Percentiles rank a stretch among this genome's conserved stretches.
These are phyloP conservation scores for Pharmacophagus antenor DNA, from an alignment of 2,888 invertebrate genomes.

Conservation along the genomic window DNA sequence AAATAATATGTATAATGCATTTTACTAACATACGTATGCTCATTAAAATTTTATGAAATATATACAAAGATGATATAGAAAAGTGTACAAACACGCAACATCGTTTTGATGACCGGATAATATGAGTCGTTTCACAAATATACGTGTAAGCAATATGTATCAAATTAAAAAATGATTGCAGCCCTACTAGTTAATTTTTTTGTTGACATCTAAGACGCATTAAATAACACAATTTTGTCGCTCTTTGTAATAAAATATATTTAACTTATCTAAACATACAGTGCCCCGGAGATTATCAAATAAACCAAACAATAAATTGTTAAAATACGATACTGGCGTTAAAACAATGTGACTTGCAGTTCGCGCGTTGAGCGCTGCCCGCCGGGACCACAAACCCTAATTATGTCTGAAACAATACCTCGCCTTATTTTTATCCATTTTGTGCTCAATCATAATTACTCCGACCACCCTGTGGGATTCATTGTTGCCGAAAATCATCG, in stretches of 20 bases:
- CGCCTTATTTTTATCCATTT: constrained; percentile 77
- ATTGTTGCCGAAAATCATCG: constrained; percentile 67
- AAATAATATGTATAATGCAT: no score
- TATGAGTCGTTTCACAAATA: no score
- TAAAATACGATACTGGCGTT: constrained; percentile 35
- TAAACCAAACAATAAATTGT: constrained; percentile 29
- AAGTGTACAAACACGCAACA: no score
- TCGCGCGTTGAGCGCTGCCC: constrained; percentile 44
- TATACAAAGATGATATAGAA: no score
- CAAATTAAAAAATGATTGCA: no score
- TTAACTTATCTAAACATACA: constrained; percentile 5
- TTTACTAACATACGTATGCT: no score
- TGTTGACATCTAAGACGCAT: not conserved
- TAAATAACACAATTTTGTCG: not conserved
- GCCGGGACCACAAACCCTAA: constrained; percentile 77
- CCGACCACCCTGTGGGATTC: constrained; percentile 62
- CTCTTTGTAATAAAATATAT: not conserved
- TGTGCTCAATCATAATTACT: constrained; percentile 80
- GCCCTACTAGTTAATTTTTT: no score
- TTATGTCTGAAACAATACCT: constrained; percentile 76
- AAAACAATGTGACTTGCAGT: constrained; percentile 62
- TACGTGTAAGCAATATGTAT: no score
- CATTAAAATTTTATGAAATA: no score
- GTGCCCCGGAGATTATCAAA: constrained; percentile 16
- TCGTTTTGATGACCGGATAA: no score